Conservation (phyloP, 2,888 invertebrate species). For the Caradrina clavipalpis region DNA sequence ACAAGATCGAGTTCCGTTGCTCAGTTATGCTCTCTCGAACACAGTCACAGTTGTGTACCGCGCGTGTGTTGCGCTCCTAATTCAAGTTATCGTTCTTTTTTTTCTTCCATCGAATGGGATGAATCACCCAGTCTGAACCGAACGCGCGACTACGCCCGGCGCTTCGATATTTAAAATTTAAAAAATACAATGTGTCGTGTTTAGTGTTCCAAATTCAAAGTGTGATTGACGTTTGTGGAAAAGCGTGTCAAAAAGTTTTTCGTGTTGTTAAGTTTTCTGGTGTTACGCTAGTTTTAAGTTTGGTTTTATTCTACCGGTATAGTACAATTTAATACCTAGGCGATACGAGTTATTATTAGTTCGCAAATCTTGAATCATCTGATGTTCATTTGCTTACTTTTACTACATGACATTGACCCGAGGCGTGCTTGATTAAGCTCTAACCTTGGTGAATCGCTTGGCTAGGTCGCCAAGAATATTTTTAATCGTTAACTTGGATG, state of each 20-base stretch:
- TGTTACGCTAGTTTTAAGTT: slow-evolving; percentile 7
- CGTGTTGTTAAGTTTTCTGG: slow-evolving; percentile 51
- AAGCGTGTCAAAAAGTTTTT: slow-evolving; percentile 10
- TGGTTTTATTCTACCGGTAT: not conserved
- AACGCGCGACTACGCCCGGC: slow-evolving; percentile 73
- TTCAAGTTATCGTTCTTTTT: slow-evolving; percentile 68
- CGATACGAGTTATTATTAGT: slow-evolving; percentile 17
- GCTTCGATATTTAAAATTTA: slow-evolving; percentile 44
- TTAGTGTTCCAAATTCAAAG: slow-evolving; percentile 14
- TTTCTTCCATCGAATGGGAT: slow-evolving; percentile 80
- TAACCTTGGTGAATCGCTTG: slow-evolving; percentile 39
- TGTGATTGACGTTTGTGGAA: slow-evolving; percentile 22
- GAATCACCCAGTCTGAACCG: slow-evolving; percentile 85
- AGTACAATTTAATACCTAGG: slow-evolving; percentile 4
- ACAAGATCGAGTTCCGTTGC: slow-evolving; percentile 67
- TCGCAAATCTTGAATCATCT: slow-evolving; percentile 11
- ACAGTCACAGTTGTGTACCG: slow-evolving; percentile 61
- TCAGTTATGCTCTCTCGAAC: slow-evolving; percentile 79
- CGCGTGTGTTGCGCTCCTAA: slow-evolving; percentile 66
- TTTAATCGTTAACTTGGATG: slow-evolving; percentile 1
- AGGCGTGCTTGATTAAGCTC: slow-evolving; percentile 31
- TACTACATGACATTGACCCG: slow-evolving; percentile 43
- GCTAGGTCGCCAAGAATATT: slow-evolving; percentile 35
- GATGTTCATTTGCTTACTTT: slow-evolving; percentile 30
- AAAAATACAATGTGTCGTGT: slow-evolving; percentile 41